These are phyloP conservation scores for Melanaphis sacchari DNA, from an alignment of 1,140 invertebrate genomes.

Conservation along the genomic window DNA sequence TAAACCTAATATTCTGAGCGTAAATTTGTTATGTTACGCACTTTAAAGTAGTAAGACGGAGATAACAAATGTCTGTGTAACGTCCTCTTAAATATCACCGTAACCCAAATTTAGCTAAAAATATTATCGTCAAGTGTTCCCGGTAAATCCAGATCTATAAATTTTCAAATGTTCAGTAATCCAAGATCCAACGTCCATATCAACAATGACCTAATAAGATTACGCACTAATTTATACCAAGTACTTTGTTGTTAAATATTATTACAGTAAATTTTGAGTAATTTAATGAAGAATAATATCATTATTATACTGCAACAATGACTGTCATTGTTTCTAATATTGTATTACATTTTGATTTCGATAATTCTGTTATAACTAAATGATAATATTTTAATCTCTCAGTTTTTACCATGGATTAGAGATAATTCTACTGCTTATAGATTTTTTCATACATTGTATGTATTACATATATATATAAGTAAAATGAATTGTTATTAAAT, in stretches of 20 bases:
- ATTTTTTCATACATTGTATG: neutral
- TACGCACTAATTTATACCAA: neutral
- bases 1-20: too few species aligned
- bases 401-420: neutral
- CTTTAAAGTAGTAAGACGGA: too few species aligned
- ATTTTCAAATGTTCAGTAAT: neutral
- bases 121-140: neutral
- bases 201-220: neutral
- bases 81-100: neutral
- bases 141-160: neutral
- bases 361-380: neutral
- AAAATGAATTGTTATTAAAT: neutral
- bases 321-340: neutral
- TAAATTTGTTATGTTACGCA: too few species aligned
- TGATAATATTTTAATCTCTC: neutral
- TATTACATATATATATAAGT: neutral
- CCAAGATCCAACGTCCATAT: neutral
- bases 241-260: neutral
- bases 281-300: neutral
- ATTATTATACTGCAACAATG: neutral
- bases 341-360: neutral
- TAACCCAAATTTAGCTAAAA: neutral
- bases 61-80: too few species aligned
- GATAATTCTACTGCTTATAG: neutral
- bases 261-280: neutral